These are phyloP conservation scores for Thymelicus lineola DNA, from an alignment of 2,888 invertebrate genomes.

Conservation along the genomic window DNA sequence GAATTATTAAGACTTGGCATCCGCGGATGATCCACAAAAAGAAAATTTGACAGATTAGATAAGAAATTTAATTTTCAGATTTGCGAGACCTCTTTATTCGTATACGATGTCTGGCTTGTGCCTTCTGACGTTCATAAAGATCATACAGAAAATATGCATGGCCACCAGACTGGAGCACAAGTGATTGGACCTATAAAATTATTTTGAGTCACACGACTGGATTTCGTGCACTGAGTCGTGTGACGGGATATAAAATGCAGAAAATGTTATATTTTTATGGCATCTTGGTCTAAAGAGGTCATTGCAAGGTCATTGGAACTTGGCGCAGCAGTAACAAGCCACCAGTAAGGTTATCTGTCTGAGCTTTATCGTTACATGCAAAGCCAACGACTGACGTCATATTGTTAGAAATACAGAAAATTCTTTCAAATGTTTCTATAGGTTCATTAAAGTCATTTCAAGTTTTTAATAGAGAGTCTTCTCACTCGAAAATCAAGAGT, in stretches of 20 bases:
- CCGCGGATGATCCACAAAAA: no score
- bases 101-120: no score
- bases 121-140: background rate
- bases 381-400: background rate
- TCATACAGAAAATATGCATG: background rate
- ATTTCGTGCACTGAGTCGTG: background rate
- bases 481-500: no score
- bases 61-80: no score
- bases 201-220: background rate
- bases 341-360: background rate
- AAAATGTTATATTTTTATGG: background rate
- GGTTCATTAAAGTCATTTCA: no score
- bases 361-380: background rate
- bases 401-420: no score
- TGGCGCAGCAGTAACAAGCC: background rate
- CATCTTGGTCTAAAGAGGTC: constrained; percentile 6
- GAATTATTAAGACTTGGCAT: no score
- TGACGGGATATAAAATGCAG: constrained; percentile 11
- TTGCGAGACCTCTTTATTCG: no score
- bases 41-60: no score
- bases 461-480: no score
- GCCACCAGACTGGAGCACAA: background rate
- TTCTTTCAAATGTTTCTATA: no score
- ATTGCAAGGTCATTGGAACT: background rate
- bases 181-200: constrained; percentile 5